A percentile compares a stretch with the other conserved stretches of the same genome.
Evolutionary conservation across 1,140 invertebrate species (phyloP).

Genomic region (Atta cephalotes): DNA sequence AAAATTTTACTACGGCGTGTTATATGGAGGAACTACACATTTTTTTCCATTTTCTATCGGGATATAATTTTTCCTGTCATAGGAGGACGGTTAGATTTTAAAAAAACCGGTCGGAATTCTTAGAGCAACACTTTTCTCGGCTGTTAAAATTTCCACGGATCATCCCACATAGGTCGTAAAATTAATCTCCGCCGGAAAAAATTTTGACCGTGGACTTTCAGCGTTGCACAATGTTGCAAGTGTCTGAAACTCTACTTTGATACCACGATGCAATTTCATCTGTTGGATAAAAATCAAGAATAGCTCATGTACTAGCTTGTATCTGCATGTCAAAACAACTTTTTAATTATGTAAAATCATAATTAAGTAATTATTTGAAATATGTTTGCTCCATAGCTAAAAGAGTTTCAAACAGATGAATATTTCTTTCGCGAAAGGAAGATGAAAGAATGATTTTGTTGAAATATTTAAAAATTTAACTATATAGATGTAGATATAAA

Average conservation of each 20-base stretch:
- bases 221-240: constrained; percentile 9
- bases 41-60: constrained; percentile 40
- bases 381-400: neutral
- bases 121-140: constrained; percentile 61
- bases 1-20: constrained; percentile 22
- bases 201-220: neutral
- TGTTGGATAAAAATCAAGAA: neutral
- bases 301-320: neutral
- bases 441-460: no score
- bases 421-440: neutral
- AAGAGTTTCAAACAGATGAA: neutral
- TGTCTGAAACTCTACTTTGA: neutral
- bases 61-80: constrained; percentile 33
- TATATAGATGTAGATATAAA: no score
- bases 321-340: neutral
- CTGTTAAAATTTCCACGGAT: constrained; percentile 59
- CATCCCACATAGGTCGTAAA: constrained; percentile 52
- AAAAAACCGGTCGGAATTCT: constrained; percentile 62
- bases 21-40: constrained; percentile 21
- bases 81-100: constrained; percentile 20
- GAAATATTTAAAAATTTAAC: no score
- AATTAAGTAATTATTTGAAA: neutral
- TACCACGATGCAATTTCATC: neutral
- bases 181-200: constrained; percentile 8
- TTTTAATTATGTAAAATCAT: constrained; percentile 1